Base-by-base conservation (phyloP, 2,113 vertebrate species). In the Rhizomys pruinosus region DNA sequence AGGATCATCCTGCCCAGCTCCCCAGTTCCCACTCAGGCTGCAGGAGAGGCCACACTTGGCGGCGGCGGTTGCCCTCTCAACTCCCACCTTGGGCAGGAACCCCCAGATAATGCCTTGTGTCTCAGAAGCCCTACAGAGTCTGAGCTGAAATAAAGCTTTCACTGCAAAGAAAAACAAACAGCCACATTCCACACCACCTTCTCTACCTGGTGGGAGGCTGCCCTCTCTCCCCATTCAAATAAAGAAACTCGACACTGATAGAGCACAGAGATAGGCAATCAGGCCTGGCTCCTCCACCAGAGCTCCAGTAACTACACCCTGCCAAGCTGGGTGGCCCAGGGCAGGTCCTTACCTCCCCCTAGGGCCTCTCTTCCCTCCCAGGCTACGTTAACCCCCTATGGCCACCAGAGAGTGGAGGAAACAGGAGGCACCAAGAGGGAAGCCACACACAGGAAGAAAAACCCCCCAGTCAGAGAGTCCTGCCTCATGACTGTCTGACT, bases 121-220 rank as follows among this genome's bases (percentile, higher is more conserved):
- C 13, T 17, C 47, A 59, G 39, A 77, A 87, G 87, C 57, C 47
- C 92, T 76, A 57, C n/a, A 66, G 59, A 91, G 87, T 89, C 80
- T 94, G 85, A 95, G 85, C 78, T 82, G 85, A 95, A 96, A 57
- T 90, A 90, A 90, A 90, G 91, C 94, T 95, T 88, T 95, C 95
- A 87, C 68, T 22, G 91, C 92, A 73, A 92, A 94, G 95, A 93
- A 96, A 97, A 97, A 97, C 93, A 96, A 97, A 97, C 94, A 96
- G 80, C 71, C 61, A 1, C 92, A 96, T 97, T 97, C 96, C 96
- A 95, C 66, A 94, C 82, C 78, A 95, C 88, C 93, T 89, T 87
- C 92, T 93, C 87, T 93, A 95, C 95, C 97, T 96, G 95, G 94
- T 90, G 89, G 44, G 88, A 89, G 90, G 37, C 88, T 91, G 94